Conservation (phyloP, 1,140 invertebrate species). For the Brachystomella parvula region DNA sequence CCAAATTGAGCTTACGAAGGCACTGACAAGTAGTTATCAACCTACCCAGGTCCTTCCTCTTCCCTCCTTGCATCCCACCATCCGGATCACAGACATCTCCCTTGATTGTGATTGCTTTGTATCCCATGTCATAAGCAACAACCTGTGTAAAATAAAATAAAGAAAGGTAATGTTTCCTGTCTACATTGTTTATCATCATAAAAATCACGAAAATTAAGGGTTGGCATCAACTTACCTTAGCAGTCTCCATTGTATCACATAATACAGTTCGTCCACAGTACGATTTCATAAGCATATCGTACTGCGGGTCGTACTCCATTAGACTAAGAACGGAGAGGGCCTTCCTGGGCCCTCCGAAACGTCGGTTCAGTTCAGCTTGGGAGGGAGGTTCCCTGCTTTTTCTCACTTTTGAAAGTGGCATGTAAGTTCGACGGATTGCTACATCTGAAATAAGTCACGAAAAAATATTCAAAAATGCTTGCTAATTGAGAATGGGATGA, state of each 20-base stretch:
- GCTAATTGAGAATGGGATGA: too few relatives aligned
- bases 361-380: conserved; percentile 39
- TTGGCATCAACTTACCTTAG: too few relatives aligned
- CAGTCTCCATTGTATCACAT: conserved; percentile 69
- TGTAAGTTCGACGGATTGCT: conserved; percentile 42
- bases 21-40: conserved; percentile 11
- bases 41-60: conserved; percentile 5
- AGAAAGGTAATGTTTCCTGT: too few relatives aligned
- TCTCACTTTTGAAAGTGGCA: conserved; percentile 66
- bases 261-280: conserved; percentile 81
- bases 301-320: conserved; percentile 62
- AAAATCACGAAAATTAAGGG: too few relatives aligned
- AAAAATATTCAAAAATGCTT: neutral
- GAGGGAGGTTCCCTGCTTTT: conserved; percentile 66
- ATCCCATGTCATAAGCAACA: conserved; percentile 66
- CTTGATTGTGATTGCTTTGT: conserved; percentile 77
- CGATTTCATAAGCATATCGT: conserved; percentile 73
- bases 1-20: neutral
- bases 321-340: conserved; percentile 74
- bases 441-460: neutral
- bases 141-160: too few relatives aligned
- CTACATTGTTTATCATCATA: conserved; percentile 8
- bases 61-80: conserved; percentile 70
- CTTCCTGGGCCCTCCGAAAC: conserved; percentile 63
- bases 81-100: conserved; percentile 86